Conservation (phyloP, 2,797 vertebrate species). For the Sebastes iracundus region DNA sequence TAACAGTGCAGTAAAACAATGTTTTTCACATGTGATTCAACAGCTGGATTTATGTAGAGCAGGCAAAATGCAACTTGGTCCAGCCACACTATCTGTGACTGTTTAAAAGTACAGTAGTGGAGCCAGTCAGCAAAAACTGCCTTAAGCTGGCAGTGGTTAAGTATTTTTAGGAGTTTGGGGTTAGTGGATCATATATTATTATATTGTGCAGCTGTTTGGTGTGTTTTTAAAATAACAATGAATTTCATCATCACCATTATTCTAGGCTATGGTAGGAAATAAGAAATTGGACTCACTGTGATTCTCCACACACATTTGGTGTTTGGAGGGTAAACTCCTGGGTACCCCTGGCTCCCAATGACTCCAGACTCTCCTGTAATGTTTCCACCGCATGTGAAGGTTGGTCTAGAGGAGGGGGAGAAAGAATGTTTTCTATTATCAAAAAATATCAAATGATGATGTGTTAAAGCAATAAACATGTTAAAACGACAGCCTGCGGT, state of each 20-base stretch:
- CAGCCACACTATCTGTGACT: background rate
- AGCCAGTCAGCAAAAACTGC: conserved; percentile 32
- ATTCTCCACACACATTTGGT: conserved; percentile 99
- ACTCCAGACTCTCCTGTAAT: conserved; percentile 93
- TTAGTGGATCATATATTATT: conserved; percentile 13
- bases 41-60: background rate
- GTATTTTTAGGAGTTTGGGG: conserved; percentile 45
- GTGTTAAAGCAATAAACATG: background rate
- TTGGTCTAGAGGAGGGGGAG: conserved; percentile 76
- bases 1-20: background rate
- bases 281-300: conserved; percentile 87
- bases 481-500: background rate
- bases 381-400: conserved; percentile 93
- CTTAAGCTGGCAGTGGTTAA: conserved; percentile 32
- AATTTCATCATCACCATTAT: background rate
- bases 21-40: background rate
- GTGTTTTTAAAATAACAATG: background rate
- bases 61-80: background rate
- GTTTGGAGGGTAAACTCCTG: conserved; percentile 97
- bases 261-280: background rate
- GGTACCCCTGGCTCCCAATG: conserved; percentile 98
- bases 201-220: conserved; percentile 4
- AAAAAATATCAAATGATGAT: conserved; percentile 15
- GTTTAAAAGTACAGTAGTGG: conserved; percentile 24
- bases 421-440: conserved; percentile 4